phyloP scores from a whole-genome alignment of 2,888 invertebrate genomes.

The Hyposoter dolosus region DNA sequence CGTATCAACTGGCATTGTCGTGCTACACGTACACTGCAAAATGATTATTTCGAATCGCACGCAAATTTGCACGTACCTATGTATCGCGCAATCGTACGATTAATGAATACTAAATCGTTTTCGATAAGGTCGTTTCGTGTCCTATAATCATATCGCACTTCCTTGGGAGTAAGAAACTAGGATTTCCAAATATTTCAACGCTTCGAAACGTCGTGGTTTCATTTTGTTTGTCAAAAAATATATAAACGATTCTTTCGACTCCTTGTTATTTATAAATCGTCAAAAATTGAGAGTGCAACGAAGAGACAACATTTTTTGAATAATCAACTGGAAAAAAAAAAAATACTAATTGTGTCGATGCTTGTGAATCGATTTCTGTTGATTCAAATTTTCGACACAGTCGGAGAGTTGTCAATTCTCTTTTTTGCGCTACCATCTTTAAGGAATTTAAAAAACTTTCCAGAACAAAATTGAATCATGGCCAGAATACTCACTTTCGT shows the following conservation, averaged over 20 bases:
- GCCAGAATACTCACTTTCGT: conserved; percentile 47
- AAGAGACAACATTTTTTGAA: not conserved
- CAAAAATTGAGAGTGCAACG: not conserved
- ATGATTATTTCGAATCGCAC: conserved; percentile 56
- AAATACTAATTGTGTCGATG: too few species aligned
- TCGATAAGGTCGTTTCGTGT: conserved; percentile 41
- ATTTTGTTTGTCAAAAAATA: not conserved
- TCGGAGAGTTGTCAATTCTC: not conserved
- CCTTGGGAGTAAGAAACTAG: not conserved
- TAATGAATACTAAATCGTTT: conserved; percentile 54
- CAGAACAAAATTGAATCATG: conserved; percentile 61
- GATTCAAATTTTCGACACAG: not conserved
- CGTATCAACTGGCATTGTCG: conserved; percentile 22
- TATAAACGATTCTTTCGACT: not conserved
- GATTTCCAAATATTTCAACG: not conserved
- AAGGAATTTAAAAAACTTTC: not conserved
- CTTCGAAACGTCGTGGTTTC: not conserved
- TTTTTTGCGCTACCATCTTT: not conserved
- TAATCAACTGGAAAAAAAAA: not conserved
- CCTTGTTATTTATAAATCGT: not conserved
- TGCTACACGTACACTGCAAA: conserved; percentile 16
- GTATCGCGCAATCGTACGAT: conserved; percentile 56
- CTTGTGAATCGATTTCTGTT: not conserved
- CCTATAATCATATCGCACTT: not conserved
- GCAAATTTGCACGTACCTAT: conserved; percentile 62